Base-by-base conservation (phyloP, 1,140 invertebrate genomes). In the Centruroides sculpturatus region DNA sequence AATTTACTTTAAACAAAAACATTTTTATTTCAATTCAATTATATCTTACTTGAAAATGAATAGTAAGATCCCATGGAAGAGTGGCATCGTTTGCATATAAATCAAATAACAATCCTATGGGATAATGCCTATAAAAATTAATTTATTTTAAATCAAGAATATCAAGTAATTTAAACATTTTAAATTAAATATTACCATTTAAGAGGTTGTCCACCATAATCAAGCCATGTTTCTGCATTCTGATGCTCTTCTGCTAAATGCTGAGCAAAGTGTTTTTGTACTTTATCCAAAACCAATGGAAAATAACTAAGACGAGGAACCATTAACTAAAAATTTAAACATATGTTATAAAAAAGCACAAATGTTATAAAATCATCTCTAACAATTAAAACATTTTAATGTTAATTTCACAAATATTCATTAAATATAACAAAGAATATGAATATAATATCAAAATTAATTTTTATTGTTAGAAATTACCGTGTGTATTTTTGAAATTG, bases 251-350 rank as follows among this genome's bases (percentile, higher is more conserved):
- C 83, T 56, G 85, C 82, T 70, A 94, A 80, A 71, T 84, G 86
- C 63, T 86, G 81, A 60, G 84, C 76, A 75, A 96, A 95, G 77
- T 96, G 88, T 74, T 92, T 91, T 67, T 86, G 82, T 62, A 94
- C 89, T 83, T 97, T 98, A 71, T 97, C 93, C 50, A 89, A 90
- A 56, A 95, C 89, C 59, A 98, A 77, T 56, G 94, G 92, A 77
- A 99, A 92, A 76, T 98, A 99, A 74, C 86, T 92, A 63, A 94
- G 77, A 71, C 95, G 80, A 35, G 94, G 90, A 13, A 98, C 85
- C 87, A 98, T 93, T 60, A 96, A 77, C 77, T 80, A 67, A 55
- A 69, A 67, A 64, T 65, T 49, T 64, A 58, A 57, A 57, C 56
- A 47, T 51, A 8, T 51, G 10, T n/a, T 51, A 7, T 51, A 6